These are phyloP conservation scores for Drosophila subobscura DNA, from an alignment of 1,140 invertebrate species.

Conservation along the genomic window DNA sequence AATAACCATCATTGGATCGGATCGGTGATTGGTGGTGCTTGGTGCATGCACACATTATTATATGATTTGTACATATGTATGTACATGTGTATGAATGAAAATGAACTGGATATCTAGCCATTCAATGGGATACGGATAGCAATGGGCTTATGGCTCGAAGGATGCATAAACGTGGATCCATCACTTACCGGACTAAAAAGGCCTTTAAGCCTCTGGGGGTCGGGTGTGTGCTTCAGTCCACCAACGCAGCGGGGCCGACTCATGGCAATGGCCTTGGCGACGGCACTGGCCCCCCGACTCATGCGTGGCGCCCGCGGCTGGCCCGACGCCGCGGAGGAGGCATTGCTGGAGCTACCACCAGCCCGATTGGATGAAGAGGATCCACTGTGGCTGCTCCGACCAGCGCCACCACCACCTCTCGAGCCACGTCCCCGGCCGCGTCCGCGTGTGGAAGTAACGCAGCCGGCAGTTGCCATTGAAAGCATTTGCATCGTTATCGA, in stretches of 20 bases:
- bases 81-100: not conserved
- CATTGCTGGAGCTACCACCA: conserved; percentile 4
- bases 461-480: conserved; percentile 7
- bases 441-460: conserved; percentile 51
- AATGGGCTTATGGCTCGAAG: not conserved
- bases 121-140: not conserved
- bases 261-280: conserved; percentile 75
- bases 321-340: conserved; percentile 1
- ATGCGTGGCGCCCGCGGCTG: conserved; percentile 67
- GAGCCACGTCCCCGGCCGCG: conserved; percentile 72
- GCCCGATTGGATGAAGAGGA: conserved; percentile 31
- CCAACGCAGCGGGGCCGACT: conserved; percentile 76
- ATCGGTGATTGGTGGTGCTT: not conserved
- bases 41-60: conserved; percentile 12
- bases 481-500: conserved; percentile 14
- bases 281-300: conserved; percentile 74
- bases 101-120: too few species aligned
- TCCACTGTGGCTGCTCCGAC: conserved; percentile 32
- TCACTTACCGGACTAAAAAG: conserved; percentile 80
- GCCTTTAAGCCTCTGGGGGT: conserved; percentile 76
- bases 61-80: not conserved
- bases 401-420: conserved; percentile 49
- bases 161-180: not conserved
- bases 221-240: conserved; percentile 76
- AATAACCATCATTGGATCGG: too few species aligned